A percentile compares a stretch with the other conserved stretches of the same genome.
phyloP scores from a whole-genome alignment of 2,888 invertebrate genomes.

The Dryobotodes eremita region DNA sequence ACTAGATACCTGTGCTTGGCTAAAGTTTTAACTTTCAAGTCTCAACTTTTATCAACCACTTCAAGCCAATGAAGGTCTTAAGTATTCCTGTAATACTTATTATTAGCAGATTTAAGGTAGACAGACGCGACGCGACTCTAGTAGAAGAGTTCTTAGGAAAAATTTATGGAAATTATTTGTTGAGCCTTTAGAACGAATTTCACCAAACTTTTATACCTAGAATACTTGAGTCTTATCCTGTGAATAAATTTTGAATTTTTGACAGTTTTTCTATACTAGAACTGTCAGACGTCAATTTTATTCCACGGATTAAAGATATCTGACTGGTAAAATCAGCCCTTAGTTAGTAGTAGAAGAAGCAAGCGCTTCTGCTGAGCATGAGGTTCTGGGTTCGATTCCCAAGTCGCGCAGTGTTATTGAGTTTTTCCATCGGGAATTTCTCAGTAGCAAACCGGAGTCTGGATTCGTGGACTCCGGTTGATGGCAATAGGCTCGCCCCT shows the following conservation, averaged over 20 bases:
- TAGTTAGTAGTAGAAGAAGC: neutral
- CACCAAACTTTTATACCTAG: too few relatives aligned
- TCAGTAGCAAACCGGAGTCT: neutral
- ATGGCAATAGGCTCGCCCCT: neutral
- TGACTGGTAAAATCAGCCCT: too few relatives aligned
- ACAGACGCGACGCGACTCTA: too few relatives aligned
- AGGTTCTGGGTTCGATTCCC: neutral
- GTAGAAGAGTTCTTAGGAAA: too few relatives aligned
- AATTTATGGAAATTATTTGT: too few relatives aligned
- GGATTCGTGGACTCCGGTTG: neutral
- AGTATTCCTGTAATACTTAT: neutral
- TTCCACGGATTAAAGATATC: too few relatives aligned
- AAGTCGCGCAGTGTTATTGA: neutral
- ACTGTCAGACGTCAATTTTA: too few relatives aligned
- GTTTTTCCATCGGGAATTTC: neutral
- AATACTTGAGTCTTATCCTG: too few relatives aligned
- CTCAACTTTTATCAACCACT: neutral
- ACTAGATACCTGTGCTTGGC: neutral
- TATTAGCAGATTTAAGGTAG: neutral
- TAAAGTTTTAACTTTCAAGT: neutral
- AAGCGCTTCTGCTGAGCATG: neutral
- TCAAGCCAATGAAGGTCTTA: neutral
- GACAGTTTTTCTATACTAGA: too few relatives aligned
- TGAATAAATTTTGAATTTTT: too few relatives aligned
- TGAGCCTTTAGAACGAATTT: too few relatives aligned